These are phyloP conservation scores for Platycercus adscitus DNA, from an alignment of 2,113 vertebrate genomes.

Conservation along the genomic window DNA sequence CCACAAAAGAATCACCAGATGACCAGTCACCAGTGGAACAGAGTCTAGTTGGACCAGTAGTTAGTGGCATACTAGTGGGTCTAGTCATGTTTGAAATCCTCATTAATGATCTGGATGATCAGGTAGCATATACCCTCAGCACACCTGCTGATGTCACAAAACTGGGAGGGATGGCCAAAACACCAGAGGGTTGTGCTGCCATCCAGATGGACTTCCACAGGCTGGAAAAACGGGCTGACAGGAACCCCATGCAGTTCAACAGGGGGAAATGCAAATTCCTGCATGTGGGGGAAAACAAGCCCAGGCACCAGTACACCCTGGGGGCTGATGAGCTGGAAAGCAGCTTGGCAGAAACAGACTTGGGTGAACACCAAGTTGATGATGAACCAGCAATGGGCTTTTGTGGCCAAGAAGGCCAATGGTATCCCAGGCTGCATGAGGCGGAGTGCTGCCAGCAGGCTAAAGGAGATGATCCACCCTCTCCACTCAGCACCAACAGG, in stretches of 20 bases:
- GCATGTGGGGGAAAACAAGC: neutral
- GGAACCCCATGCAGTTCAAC: neutral
- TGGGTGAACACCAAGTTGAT: neutral
- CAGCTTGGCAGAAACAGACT: neutral
- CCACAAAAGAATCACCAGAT: neutral
- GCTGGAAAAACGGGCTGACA: neutral
- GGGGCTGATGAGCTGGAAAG: neutral
- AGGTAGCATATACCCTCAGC: neutral
- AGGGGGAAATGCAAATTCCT: neutral
- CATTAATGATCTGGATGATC: neutral
- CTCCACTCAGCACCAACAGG: neutral
- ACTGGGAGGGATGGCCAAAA: rapidly evolving
- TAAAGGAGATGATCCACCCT: neutral
- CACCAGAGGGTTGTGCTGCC: neutral
- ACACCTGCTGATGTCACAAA: neutral
- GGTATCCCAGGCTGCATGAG: neutral
- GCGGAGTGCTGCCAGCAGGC: neutral
- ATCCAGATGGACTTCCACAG: neutral
- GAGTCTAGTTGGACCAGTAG: neutral
- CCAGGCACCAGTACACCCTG: neutral
- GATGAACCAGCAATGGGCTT: neutral
- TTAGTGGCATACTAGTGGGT: neutral
- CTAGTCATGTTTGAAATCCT: neutral
- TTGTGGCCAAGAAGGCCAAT: neutral
- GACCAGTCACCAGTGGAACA: neutral